Percentiles rank a stretch among this genome's conserved stretches.
phyloP scores from a whole-genome alignment of 2,113 vertebrate species.

The Microcebus griseorufus region DNA sequence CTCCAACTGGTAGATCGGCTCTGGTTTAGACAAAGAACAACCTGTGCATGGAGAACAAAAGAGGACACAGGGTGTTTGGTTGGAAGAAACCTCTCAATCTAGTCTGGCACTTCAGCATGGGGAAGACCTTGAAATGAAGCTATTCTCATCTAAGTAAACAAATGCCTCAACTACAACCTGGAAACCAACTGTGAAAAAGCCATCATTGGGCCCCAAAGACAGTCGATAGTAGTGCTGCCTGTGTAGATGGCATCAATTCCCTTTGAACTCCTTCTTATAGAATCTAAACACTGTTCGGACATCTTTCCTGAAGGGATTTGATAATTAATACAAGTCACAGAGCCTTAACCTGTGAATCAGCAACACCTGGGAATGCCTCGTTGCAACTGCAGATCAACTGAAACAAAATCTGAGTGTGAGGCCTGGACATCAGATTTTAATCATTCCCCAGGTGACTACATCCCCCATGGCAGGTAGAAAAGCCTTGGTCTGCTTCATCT shows the following conservation, averaged over 20 bases:
- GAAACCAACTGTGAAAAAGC: not conserved
- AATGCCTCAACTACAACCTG: not conserved
- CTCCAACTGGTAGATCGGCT: not conserved
- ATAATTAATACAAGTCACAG: not conserved
- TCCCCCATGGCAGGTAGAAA: not conserved
- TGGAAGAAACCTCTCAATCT: not conserved
- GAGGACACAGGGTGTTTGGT: not conserved
- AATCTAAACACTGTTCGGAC: not conserved
- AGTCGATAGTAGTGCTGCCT: not conserved
- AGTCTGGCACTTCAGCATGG: not conserved
- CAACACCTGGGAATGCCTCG: not conserved
- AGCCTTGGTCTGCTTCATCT: not conserved
- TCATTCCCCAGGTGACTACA: not conserved
- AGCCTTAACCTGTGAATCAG: not conserved
- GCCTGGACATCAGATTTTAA: not conserved
- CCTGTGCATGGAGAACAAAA: not conserved
- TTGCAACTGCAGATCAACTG: not conserved
- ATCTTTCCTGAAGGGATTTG: not conserved
- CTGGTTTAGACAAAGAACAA: slow-evolving; percentile 21
- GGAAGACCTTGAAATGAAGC: not conserved
- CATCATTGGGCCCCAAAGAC: not conserved
- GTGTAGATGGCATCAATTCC: not conserved
- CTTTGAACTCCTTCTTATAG: not conserved
- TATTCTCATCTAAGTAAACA: not conserved
- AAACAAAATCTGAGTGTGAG: not conserved